Percentiles rank a stretch among this genome's conserved stretches.
Conservation (phyloP, 2,113 vertebrate genomes). For the Sander lucioperca region DNA sequence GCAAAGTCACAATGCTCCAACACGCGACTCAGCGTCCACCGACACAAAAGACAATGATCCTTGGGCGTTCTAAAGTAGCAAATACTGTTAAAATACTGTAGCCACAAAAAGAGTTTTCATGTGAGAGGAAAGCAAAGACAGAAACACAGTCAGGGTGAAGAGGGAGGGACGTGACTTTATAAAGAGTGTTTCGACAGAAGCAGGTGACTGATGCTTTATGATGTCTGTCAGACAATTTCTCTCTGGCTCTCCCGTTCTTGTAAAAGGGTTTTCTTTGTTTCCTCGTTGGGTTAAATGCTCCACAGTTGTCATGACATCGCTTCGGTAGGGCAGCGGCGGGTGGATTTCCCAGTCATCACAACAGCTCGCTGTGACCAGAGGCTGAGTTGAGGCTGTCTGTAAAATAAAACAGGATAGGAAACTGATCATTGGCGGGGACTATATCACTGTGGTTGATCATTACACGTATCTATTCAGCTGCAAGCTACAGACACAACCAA, state of each 20-base stretch:
- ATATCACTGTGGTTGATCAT: not conserved
- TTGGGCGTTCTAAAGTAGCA: constrained; percentile 65
- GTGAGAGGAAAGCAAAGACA: constrained; percentile 55
- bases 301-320: constrained; percentile 65
- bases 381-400: constrained; percentile 77
- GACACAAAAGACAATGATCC: constrained; percentile 56
- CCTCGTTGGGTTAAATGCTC: constrained; percentile 42
- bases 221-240: constrained; percentile 33
- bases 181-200: constrained; percentile 50
- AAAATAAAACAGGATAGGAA: not conserved
- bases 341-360: constrained; percentile 63
- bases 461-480: not conserved
- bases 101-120: constrained; percentile 54
- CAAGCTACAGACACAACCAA: not conserved
- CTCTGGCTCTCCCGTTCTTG: constrained; percentile 10
- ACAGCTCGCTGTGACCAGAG: constrained; percentile 73
- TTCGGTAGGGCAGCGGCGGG: constrained; percentile 19
- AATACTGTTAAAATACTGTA: constrained; percentile 67
- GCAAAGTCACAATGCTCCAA: constrained; percentile 61
- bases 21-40: constrained; percentile 40
- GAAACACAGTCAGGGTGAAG: constrained; percentile 41
- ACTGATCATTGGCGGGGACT: not conserved
- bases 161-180: constrained; percentile 22
- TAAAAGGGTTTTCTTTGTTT: constrained; percentile 15
- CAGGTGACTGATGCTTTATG: constrained; percentile 33